Conservation (phyloP, 2,797 vertebrate species). For the Poeciliopsis turneri region DNA sequence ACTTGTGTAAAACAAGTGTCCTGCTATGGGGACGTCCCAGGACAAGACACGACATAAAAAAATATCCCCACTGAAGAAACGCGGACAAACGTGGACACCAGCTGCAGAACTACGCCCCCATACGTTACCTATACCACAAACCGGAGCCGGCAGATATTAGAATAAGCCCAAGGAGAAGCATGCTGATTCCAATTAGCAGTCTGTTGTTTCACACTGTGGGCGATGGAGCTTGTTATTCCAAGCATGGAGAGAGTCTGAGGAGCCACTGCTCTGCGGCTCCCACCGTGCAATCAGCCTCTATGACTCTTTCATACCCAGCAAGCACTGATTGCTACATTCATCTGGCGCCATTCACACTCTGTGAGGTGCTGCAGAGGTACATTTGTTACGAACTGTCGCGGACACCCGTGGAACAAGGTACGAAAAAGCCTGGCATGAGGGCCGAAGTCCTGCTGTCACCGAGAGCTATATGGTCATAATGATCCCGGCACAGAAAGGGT, state of each 20-base stretch:
- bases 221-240: conserved; percentile 78
- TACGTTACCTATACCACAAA: conserved; percentile 59
- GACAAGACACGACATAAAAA: not conserved
- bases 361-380: conserved; percentile 60
- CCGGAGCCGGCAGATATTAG: conserved; percentile 69
- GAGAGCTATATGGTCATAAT: conserved; percentile 44
- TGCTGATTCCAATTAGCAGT: conserved; percentile 83
- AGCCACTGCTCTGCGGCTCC: conserved; percentile 67
- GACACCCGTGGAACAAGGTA: conserved; percentile 63
- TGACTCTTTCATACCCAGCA: conserved; percentile 71
- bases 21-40: conserved; percentile 1
- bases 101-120: conserved; percentile 54
- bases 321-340: conserved; percentile 79
- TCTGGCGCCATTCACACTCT: conserved; percentile 59
- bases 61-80: conserved; percentile 12
- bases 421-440: conserved; percentile 44
- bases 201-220: conserved; percentile 80
- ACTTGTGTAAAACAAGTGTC: conserved; percentile 9
- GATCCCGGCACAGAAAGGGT: conserved; percentile 53
- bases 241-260: conserved; percentile 75
- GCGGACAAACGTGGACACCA: conserved; percentile 37
- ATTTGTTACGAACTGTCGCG: conserved; percentile 64
- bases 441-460: conserved; percentile 33
- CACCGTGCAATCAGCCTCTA: conserved; percentile 78
- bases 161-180: conserved; percentile 71